These are phyloP conservation scores for Hedychridium roseum DNA, from an alignment of 2,888 invertebrate species.

Conservation along the genomic window DNA sequence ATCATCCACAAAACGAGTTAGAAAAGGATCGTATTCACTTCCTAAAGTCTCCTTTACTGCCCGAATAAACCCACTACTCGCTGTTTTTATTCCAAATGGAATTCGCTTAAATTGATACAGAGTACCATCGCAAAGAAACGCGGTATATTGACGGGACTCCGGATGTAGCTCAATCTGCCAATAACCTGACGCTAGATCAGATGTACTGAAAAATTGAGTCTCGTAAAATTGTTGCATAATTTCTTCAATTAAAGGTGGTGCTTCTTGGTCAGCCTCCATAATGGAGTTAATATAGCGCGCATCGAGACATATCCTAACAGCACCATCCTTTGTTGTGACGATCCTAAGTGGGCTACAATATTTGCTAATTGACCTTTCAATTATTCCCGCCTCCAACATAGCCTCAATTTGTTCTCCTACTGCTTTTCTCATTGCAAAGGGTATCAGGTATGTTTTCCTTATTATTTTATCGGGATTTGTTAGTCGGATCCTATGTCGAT, in stretches of 20 bases:
- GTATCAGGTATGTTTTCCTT: neutral
- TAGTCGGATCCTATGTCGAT: neutral
- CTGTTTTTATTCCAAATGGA: too few species aligned
- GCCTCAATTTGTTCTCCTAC: neutral
- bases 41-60: neutral
- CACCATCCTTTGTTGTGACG: neutral
- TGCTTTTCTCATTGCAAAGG: neutral
- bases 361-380: neutral
- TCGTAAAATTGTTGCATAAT: neutral
- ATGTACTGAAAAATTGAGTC: neutral
- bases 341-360: neutral
- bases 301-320: neutral
- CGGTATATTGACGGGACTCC: too few species aligned
- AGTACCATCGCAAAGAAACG: neutral
- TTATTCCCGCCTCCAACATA: neutral
- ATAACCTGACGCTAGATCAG: neutral
- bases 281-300: neutral
- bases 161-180: neutral
- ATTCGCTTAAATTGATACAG: slow-evolving; percentile 2
- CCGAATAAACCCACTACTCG: neutral
- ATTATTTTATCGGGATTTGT: neutral
- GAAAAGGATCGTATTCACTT: neutral
- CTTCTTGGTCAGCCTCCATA: neutral
- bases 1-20: neutral
- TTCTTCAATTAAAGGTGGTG: neutral